phyloP scores from a whole-genome alignment of 2,888 invertebrate species.

The Zygothrica quintamaculata region DNA sequence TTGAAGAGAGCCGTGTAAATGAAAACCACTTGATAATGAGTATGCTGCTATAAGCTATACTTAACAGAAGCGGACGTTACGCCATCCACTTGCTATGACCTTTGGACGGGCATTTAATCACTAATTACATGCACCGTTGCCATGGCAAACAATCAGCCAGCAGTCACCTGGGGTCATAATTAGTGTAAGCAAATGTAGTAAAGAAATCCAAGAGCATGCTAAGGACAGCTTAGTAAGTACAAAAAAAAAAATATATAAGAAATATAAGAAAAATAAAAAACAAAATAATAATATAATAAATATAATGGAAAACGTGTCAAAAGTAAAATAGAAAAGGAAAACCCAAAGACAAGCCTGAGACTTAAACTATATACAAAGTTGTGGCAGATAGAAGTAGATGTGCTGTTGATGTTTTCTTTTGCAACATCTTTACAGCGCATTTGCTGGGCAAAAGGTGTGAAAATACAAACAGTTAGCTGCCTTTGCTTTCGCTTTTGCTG shows the following conservation, averaged over 20 bases:
- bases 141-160: conserved; percentile 61
- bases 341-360: conserved; percentile 26
- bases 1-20: conserved; percentile 51
- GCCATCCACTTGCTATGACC: conserved; percentile 54
- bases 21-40: conserved; percentile 72
- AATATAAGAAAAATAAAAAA: conserved; percentile 11
- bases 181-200: conserved; percentile 78
- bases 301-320: conserved; percentile 40
- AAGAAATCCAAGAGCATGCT: conserved; percentile 62
- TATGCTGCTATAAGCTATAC: conserved; percentile 59
- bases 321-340: conserved; percentile 8
- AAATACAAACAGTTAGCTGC: conserved; percentile 72
- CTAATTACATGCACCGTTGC: conserved; percentile 75
- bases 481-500: conserved; percentile 50
- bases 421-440: conserved; percentile 67
- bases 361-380: conserved; percentile 55
- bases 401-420: conserved; percentile 24
- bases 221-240: conserved; percentile 13
- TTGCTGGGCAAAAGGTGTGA: conserved; percentile 77
- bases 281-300: conserved; percentile 8
- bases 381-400: conserved; percentile 45
- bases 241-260: conserved; percentile 3
- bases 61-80: conserved; percentile 30
- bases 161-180: conserved; percentile 76
- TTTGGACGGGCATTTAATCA: conserved; percentile 78